These are phyloP conservation scores for Dolichopus griseipennis DNA, from an alignment of 2,888 invertebrate genomes.

Conservation along the genomic window DNA sequence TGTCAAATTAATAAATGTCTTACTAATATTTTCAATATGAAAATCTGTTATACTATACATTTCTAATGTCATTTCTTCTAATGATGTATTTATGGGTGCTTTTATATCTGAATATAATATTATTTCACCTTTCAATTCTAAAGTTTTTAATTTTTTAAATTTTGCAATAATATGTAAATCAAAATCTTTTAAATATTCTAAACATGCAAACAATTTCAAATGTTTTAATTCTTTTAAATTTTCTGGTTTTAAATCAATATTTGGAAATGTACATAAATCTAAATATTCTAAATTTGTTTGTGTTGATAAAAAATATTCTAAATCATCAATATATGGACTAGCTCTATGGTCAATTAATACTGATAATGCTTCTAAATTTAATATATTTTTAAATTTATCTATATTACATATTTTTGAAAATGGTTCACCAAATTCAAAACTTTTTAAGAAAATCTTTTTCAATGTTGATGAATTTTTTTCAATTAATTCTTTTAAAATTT, in stretches of 20 bases:
- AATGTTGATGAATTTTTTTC: not conserved
- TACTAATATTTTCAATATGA: not conserved
- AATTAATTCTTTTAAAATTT: not conserved
- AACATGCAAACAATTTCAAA: not conserved
- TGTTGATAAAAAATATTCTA: not conserved
- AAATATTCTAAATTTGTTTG: not conserved
- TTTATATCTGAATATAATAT: not conserved
- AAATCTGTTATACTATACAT: not conserved
- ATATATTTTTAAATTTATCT: not conserved
- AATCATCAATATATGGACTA: not conserved
- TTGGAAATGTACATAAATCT: not conserved
- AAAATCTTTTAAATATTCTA: not conserved
- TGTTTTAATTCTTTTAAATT: not conserved
- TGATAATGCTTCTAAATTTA: not conserved
- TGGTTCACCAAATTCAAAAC: conserved; percentile 1
- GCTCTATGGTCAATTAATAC: not conserved
- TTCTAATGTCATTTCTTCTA: not conserved
- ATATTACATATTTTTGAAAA: not conserved
- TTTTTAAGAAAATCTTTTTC: not conserved
- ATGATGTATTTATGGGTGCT: not conserved
- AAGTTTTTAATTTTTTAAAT: not conserved
- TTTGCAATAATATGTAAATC: not conserved
- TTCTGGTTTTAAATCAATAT: not conserved
- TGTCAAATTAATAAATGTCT: not conserved
- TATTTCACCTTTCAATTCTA: conserved; percentile 1